Conservation (phyloP, 30 jellyfish, hydroid and myxozoan species). For the Clytia hemisphaerica region DNA sequence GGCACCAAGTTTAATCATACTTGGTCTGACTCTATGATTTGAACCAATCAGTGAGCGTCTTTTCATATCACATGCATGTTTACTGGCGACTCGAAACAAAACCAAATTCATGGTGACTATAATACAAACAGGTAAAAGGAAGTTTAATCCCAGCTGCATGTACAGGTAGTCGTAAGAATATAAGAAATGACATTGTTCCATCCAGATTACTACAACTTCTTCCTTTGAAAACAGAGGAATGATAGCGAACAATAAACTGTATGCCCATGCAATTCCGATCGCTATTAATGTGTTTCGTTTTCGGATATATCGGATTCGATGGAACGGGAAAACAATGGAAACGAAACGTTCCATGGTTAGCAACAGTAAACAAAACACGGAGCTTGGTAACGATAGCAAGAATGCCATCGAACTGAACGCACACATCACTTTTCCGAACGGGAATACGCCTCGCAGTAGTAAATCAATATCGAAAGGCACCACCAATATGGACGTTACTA, state of each 20-base stretch:
- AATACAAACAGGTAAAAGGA: not conserved
- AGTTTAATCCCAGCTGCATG: not conserved
- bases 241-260: conserved; percentile 17
- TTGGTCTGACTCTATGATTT: not conserved
- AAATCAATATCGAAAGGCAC: conserved; percentile 35
- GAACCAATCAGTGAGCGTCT: not conserved
- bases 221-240: conserved; percentile 18
- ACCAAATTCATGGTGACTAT: not conserved
- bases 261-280: conserved; percentile 19
- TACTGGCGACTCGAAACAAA: not conserved
- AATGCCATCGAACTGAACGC: conserved; percentile 12
- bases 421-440: conserved; percentile 25
- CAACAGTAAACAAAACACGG: conserved; percentile 24
- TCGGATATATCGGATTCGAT: not conserved
- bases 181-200: no score
- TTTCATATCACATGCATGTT: not conserved
- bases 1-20: not conserved
- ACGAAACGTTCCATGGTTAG: conserved; percentile 35
- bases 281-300: not conserved
- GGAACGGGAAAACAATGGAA: conserved; percentile 12
- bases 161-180: not conserved
- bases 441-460: conserved; percentile 24
- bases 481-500: conserved; percentile 7
- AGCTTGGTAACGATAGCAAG: conserved; percentile 38
- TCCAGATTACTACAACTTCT: conserved; percentile 1